These are phyloP conservation scores for Ochotona curzoniae DNA, from an alignment of 2,113 vertebrate genomes.

Conservation along the genomic window DNA sequence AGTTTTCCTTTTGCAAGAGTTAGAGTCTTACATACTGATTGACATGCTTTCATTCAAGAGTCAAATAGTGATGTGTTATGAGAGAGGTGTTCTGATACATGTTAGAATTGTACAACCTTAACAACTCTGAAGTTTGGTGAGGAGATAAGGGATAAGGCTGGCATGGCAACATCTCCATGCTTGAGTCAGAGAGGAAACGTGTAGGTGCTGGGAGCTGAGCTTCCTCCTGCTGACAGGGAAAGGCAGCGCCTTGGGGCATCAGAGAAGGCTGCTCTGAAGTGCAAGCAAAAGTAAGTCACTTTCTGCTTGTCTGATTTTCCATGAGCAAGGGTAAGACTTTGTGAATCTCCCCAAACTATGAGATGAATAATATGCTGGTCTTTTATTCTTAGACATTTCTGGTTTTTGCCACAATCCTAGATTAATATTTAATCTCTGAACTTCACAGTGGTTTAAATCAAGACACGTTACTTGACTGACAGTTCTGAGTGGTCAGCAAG, in stretches of 20 bases:
- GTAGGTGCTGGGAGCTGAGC: neutral
- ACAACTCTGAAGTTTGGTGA: too few relatives aligned
- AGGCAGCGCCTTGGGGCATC: neutral
- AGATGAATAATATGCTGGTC: neutral
- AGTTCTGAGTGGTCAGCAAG: neutral
- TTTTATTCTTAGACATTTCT: neutral
- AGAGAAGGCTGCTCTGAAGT: neutral
- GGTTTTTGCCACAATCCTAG: neutral
- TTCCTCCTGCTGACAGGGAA: neutral
- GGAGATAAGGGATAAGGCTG: too few relatives aligned
- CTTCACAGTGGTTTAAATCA: neutral
- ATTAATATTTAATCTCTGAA: neutral
- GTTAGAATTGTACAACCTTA: neutral
- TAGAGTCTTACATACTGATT: neutral
- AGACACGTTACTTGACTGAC: neutral
- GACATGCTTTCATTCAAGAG: neutral
- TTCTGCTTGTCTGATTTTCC: constrained; percentile 1
- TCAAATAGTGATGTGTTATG: neutral
- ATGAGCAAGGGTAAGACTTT: neutral
- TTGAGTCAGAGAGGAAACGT: neutral
- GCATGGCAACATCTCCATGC: neutral
- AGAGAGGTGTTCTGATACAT: neutral
- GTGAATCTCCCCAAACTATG: neutral
- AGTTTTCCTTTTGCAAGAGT: neutral
- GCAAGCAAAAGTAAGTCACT: neutral